Evolutionary conservation across 1,140 invertebrate species (phyloP).

Genomic region (Brachionus angularis): DNA sequence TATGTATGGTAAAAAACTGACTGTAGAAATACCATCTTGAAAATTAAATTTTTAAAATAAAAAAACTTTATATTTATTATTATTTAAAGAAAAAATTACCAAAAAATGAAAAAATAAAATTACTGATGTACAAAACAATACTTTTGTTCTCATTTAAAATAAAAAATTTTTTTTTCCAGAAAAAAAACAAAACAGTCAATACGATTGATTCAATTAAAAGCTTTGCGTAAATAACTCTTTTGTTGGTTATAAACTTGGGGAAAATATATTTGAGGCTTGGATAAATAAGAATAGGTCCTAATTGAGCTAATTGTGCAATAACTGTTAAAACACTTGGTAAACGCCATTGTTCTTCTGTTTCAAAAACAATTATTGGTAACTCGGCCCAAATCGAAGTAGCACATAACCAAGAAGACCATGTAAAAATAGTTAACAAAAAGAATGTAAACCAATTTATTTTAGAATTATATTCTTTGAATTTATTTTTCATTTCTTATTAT

Average conservation of each 20-base stretch:
- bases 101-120: neutral
- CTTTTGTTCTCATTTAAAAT: neutral
- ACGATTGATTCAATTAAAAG: slow-evolving; percentile 1
- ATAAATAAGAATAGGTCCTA: slow-evolving; percentile 66
- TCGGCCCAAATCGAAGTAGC: neutral
- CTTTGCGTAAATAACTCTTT: slow-evolving; percentile 2
- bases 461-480: slow-evolving; percentile 12
- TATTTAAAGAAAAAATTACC: slow-evolving; percentile 9
- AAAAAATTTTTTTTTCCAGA: slow-evolving; percentile 10
- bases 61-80: neutral
- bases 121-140: slow-evolving; percentile 3
- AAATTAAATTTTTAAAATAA: no score
- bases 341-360: slow-evolving; percentile 64
- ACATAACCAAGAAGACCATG: slow-evolving; percentile 8
- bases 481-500: neutral
- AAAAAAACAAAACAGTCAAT: neutral
- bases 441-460: slow-evolving; percentile 23
- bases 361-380: slow-evolving; percentile 22
- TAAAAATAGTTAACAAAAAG: slow-evolving; percentile 15
- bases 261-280: neutral
- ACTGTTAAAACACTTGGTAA: slow-evolving; percentile 78
- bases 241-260: neutral
- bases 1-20: slow-evolving; percentile 23
- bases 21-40: slow-evolving; percentile 35
- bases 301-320: slow-evolving; percentile 75